A percentile compares a stretch with the other conserved stretches of the same genome.
Conservation (phyloP, 2,113 vertebrate genomes). For the Callocephalon fimbriatum region DNA sequence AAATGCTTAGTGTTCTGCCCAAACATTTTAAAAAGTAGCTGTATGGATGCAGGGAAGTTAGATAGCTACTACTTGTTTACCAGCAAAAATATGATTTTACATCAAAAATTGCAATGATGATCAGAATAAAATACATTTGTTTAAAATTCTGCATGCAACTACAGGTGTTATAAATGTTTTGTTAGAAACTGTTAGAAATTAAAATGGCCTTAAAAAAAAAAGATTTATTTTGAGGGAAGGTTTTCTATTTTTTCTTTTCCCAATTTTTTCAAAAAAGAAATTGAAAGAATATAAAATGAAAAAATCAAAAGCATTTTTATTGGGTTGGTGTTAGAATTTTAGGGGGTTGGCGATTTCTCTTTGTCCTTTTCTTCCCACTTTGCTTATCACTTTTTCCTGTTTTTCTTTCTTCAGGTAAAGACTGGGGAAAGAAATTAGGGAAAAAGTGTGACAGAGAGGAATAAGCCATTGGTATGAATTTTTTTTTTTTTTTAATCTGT, state of each 20-base stretch:
- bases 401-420: not conserved
- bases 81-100: not conserved
- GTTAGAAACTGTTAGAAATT: not conserved
- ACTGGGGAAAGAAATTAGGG: not conserved
- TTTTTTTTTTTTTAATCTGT: not conserved
- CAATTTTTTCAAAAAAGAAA: not conserved
- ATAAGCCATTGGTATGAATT: not conserved
- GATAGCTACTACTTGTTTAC: not conserved
- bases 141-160: not conserved
- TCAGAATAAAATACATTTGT: not conserved
- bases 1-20: not conserved
- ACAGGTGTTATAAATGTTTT: not conserved
- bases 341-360: not conserved
- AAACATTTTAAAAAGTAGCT: not conserved
- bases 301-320: not conserved
- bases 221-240: not conserved
- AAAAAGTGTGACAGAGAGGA: not conserved
- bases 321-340: not conserved
- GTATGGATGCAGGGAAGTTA: not conserved
- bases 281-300: not conserved
- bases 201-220: not conserved
- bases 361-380: not conserved
- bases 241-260: not conserved
- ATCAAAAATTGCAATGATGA: not conserved
- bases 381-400: not conserved